phyloP scores from a whole-genome alignment of 1,140 invertebrate genomes.

The Halictus rubicundus region DNA sequence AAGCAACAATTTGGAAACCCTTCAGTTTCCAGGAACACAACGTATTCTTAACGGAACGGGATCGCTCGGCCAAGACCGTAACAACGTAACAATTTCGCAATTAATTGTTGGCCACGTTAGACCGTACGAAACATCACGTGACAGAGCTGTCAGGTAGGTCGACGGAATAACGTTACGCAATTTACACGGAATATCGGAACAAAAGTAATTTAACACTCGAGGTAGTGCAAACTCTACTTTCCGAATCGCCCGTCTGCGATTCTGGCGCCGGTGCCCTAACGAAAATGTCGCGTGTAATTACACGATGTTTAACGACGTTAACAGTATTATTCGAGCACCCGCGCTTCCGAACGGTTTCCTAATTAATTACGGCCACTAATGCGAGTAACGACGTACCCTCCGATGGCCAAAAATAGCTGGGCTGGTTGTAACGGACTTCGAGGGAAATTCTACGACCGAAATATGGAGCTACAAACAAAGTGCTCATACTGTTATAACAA shows the following conservation, averaged over 20 bases:
- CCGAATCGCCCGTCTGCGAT: no score
- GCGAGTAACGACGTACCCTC: slow-evolving; percentile 28
- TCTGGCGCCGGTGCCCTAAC: no score
- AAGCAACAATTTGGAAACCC: no score
- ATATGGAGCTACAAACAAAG: not conserved
- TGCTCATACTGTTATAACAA: no score
- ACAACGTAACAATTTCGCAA: not conserved
- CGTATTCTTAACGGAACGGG: not conserved
- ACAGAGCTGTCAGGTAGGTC: not conserved
- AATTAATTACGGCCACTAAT: slow-evolving; percentile 49
- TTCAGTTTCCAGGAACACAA: no score
- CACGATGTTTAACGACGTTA: slow-evolving; percentile 3
- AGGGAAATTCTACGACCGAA: not conserved
- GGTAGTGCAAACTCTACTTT: no score
- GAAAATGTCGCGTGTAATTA: slow-evolving; percentile 14
- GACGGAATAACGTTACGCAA: not conserved
- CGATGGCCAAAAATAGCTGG: slow-evolving; percentile 31
- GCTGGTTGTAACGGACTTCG: not conserved
- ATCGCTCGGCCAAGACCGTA: not conserved
- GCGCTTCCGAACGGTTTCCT: slow-evolving; percentile 21
- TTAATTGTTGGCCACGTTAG: slow-evolving; percentile 4
- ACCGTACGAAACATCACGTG: not conserved
- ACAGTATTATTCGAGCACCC: slow-evolving; percentile 21
- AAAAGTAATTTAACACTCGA: slow-evolving; percentile 25
- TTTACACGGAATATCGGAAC: slow-evolving; percentile 8